A percentile compares a stretch with the other conserved stretches of the same genome.
These are phyloP conservation scores for Pseudorhiza aurosa DNA, from an alignment of 30 jellyfish, hydroid and myxozoan genomes.

Conservation along the genomic window DNA sequence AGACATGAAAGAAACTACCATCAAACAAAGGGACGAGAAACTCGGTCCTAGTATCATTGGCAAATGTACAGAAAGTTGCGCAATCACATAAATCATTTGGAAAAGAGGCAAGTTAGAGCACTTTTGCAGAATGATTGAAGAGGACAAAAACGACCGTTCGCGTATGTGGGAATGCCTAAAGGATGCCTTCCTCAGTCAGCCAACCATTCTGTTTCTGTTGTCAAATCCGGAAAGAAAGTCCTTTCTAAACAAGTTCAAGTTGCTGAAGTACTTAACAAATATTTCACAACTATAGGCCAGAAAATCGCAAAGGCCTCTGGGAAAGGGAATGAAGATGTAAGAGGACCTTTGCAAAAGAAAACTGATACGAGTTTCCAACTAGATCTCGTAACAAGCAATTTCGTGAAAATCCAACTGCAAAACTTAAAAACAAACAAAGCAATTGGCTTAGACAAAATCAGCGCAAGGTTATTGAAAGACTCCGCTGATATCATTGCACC, in stretches of 20 bases:
- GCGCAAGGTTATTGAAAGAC: slow-evolving; percentile 77
- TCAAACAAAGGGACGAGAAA: slow-evolving; percentile 72
- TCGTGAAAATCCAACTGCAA: slow-evolving; percentile 69
- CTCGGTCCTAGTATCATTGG: slow-evolving; percentile 73
- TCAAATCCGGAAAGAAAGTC: slow-evolving; percentile 53
- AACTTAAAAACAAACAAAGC: slow-evolving; percentile 61
- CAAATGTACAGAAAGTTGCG: slow-evolving; percentile 79
- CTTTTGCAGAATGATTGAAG: slow-evolving; percentile 68
- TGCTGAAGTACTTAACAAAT: slow-evolving; percentile 51
- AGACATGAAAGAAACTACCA: slow-evolving; percentile 81
- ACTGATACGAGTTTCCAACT: slow-evolving; percentile 70
- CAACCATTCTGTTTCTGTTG: slow-evolving; percentile 44
- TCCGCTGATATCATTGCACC: slow-evolving; percentile 77
- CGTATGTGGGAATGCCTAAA: slow-evolving; percentile 71
- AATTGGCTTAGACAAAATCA: slow-evolving; percentile 73
- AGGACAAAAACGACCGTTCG: slow-evolving; percentile 63
- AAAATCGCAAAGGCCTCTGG: slow-evolving; percentile 76
- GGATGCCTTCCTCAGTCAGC: slow-evolving; percentile 58
- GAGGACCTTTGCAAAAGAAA: slow-evolving; percentile 57
- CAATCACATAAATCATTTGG: slow-evolving; percentile 62
- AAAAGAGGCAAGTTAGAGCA: slow-evolving; percentile 61
- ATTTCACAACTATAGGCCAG: slow-evolving; percentile 48
- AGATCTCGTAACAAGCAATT: slow-evolving; percentile 59
- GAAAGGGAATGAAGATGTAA: slow-evolving; percentile 56
- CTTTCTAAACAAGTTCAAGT: slow-evolving; percentile 42